A percentile compares a stretch with the other conserved stretches of the same genome.
Evolutionary conservation across 2,797 vertebrate genomes (phyloP).

Genomic region (Anolis apletophallus): DNA sequence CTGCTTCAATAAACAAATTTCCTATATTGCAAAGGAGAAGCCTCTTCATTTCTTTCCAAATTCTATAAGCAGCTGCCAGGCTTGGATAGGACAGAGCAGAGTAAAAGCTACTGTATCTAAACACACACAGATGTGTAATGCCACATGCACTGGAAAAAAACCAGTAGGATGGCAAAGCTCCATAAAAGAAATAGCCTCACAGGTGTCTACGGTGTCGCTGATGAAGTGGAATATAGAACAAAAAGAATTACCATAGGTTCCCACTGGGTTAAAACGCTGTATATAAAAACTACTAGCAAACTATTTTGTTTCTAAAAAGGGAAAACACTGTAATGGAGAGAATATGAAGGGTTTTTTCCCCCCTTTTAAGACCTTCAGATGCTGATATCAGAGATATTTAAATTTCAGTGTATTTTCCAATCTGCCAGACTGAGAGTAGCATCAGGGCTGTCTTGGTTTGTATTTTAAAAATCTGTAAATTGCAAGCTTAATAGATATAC

Average conservation of each 20-base stretch:
- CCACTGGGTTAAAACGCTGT: not conserved
- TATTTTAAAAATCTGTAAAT: not conserved
- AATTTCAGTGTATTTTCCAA: not conserved
- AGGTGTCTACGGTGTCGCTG: not conserved
- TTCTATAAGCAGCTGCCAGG: not conserved
- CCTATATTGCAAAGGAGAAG: slow-evolving; percentile 78
- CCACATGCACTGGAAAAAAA: not conserved
- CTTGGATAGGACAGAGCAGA: not conserved
- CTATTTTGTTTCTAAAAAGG: not conserved
- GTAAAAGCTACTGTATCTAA: not conserved
- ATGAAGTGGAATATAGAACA: not conserved
- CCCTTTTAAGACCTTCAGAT: not conserved
- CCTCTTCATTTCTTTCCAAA: slow-evolving; percentile 58
- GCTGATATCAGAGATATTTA: not conserved
- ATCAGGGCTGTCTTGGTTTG: not conserved
- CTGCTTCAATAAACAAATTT: slow-evolving; percentile 83
- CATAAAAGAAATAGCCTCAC: not conserved
- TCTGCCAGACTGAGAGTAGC: not conserved
- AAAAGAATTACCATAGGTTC: not conserved
- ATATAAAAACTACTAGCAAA: not conserved
- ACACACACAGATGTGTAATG: not conserved
- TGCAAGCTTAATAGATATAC: not conserved
- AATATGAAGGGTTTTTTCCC: not conserved
- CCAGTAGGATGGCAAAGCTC: not conserved
- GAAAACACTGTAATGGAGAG: not conserved